phyloP scores from a whole-genome alignment of 2,888 invertebrate species.

The Zygothrica quintamaculata region DNA sequence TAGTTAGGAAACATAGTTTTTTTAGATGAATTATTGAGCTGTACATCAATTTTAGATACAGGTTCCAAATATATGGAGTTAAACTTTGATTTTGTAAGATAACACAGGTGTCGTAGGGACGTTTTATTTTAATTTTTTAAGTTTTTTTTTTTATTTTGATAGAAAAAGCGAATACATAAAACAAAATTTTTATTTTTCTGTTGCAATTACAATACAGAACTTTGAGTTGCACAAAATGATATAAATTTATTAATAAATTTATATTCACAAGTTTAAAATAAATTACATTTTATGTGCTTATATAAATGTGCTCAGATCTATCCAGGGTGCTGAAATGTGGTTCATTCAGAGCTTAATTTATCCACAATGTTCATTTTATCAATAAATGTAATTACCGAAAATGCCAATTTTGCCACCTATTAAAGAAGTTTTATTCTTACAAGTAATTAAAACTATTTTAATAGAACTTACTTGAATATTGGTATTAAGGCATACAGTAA shows the following conservation, averaged over 20 bases:
- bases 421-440: too few species aligned
- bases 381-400: conserved; percentile 23
- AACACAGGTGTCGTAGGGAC: not conserved
- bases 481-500: not conserved
- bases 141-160: conserved; percentile 17
- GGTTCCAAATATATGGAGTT: conserved; percentile 13
- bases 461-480: not conserved
- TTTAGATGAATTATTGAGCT: conserved; percentile 7
- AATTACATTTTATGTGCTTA: too few species aligned
- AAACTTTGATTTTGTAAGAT: conserved; percentile 19
- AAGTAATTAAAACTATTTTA: too few species aligned
- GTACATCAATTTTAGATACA: conserved; percentile 20
- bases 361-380: conserved; percentile 10
- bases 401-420: conserved; percentile 5
- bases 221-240: too few species aligned
- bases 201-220: too few species aligned
- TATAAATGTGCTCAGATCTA: too few species aligned
- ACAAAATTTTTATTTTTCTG: too few species aligned
- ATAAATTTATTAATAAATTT: too few species aligned
- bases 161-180: conserved; percentile 32
- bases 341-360: too few species aligned
- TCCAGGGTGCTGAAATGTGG: too few species aligned
- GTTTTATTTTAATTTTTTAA: conserved; percentile 11
- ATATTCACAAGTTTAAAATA: too few species aligned
- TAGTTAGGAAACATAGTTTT: conserved; percentile 68